Conservation (phyloP, 2,113 vertebrate genomes). For the Chauna torquata region DNA sequence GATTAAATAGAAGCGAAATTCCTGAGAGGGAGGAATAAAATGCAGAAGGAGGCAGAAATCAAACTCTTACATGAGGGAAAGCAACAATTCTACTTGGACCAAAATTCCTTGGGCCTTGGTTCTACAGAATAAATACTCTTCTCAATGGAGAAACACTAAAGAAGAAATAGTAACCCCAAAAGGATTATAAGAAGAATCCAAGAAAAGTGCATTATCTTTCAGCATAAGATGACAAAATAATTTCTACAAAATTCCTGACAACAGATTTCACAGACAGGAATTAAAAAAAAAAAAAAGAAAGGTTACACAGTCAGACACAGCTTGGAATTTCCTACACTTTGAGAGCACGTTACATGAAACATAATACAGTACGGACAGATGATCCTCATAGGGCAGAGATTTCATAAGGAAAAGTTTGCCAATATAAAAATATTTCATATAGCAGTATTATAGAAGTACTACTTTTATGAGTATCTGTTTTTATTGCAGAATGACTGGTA, state of each 20-base stretch:
- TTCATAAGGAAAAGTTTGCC: neutral
- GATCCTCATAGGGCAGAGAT: neutral
- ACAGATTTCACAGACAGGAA: neutral
- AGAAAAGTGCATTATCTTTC: slow-evolving; percentile 30
- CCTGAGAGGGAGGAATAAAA: slow-evolving; percentile 33
- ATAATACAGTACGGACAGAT: neutral
- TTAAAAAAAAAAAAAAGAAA: neutral
- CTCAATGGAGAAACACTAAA: slow-evolving; percentile 50
- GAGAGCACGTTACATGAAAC: neutral
- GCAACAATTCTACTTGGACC: slow-evolving; percentile 1
- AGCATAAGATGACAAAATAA: neutral
- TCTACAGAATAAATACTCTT: slow-evolving; percentile 51
- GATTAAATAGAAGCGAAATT: neutral
- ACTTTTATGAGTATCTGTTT: neutral
- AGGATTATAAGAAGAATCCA: slow-evolving; percentile 43
- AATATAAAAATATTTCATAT: neutral
- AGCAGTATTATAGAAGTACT: neutral
- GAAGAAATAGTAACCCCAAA: slow-evolving; percentile 44
- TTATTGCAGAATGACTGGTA: neutral
- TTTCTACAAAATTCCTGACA: neutral
- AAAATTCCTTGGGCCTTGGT: neutral
- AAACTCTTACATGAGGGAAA: neutral
- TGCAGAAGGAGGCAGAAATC: neutral
- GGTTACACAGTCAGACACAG: neutral
- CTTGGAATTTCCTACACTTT: neutral